phyloP scores from a whole-genome alignment of 1,140 invertebrate genomes.

The Xylocopa sonorina region DNA sequence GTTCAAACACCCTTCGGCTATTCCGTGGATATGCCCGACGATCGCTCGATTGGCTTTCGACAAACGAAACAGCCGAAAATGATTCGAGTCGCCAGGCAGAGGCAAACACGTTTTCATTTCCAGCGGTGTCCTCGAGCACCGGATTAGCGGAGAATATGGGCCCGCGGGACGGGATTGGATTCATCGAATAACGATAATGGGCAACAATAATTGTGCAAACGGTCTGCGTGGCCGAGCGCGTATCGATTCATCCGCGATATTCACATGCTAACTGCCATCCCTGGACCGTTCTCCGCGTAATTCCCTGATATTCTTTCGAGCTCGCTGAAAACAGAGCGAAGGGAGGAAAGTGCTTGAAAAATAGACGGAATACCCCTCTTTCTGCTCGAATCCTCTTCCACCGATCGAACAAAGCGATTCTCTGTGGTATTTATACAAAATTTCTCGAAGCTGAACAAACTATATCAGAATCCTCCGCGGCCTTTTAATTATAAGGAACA shows the following conservation, averaged over 20 bases:
- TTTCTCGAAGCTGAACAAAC: neutral
- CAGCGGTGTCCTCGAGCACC: slow-evolving; percentile 2
- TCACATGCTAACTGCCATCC: slow-evolving; percentile 2
- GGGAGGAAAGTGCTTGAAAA: slow-evolving; percentile 9
- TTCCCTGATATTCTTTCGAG: neutral
- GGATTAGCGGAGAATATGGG: slow-evolving; percentile 43
- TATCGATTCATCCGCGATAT: slow-evolving; percentile 43
- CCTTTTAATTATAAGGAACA: too few species aligned
- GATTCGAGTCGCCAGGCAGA: slow-evolving; percentile 30
- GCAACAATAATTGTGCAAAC: slow-evolving; percentile 38
- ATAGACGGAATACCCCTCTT: neutral
- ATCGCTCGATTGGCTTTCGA: neutral
- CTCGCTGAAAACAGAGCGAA: too few species aligned
- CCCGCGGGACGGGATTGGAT: slow-evolving; percentile 20
- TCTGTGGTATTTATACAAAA: neutral
- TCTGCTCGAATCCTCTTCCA: slow-evolving; percentile 4
- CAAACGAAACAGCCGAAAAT: neutral
- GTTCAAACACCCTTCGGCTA: too few species aligned
- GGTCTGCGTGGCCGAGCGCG: neutral
- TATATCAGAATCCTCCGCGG: too few species aligned
- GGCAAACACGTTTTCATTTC: slow-evolving; percentile 40
- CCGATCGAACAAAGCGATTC: slow-evolving; percentile 3
- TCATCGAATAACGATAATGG: slow-evolving; percentile 49
- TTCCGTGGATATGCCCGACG: too few species aligned
- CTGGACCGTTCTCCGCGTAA: neutral